A percentile compares a stretch with the other conserved stretches of the same genome.
Evolutionary conservation across 2,113 vertebrate species (phyloP).

Genomic region (Pelvicachromis taeniatus): DNA sequence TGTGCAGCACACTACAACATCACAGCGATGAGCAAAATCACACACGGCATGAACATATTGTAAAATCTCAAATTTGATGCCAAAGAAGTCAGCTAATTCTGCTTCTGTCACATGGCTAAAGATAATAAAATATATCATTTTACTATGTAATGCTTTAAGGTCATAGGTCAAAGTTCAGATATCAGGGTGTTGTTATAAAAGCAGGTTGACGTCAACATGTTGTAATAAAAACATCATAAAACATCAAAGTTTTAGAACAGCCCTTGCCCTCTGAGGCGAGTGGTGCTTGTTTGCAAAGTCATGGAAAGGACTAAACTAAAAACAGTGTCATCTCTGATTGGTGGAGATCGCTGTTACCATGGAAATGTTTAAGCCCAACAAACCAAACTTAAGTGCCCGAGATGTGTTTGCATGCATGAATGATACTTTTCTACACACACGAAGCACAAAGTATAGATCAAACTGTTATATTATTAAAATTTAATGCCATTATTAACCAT

Average conservation of each 20-base stretch:
- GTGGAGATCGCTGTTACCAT: neutral
- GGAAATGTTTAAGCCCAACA: neutral
- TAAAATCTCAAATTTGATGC: neutral
- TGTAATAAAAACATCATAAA: neutral
- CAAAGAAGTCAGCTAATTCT: neutral
- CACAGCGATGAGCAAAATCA: neutral
- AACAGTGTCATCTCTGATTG: neutral
- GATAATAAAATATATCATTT: neutral
- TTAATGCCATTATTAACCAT: neutral
- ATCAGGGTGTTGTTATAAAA: neutral
- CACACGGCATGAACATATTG: neutral
- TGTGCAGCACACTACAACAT: neutral
- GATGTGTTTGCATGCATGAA: neutral
- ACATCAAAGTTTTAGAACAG: neutral
- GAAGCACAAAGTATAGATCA: too few relatives aligned
- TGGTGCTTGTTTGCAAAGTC: neutral
- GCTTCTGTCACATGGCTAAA: neutral
- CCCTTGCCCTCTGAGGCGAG: neutral
- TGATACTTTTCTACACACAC: neutral
- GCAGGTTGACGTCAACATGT: neutral
- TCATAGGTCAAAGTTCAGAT: neutral
- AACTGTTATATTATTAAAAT: neutral
- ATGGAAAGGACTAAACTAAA: neutral
- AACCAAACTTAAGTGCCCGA: neutral
- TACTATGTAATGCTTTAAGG: neutral